Percentiles rank a stretch among this genome's conserved stretches.
Evolutionary conservation across 2,888 invertebrate species (phyloP).

Genomic region (Plagodis dolabraria): DNA sequence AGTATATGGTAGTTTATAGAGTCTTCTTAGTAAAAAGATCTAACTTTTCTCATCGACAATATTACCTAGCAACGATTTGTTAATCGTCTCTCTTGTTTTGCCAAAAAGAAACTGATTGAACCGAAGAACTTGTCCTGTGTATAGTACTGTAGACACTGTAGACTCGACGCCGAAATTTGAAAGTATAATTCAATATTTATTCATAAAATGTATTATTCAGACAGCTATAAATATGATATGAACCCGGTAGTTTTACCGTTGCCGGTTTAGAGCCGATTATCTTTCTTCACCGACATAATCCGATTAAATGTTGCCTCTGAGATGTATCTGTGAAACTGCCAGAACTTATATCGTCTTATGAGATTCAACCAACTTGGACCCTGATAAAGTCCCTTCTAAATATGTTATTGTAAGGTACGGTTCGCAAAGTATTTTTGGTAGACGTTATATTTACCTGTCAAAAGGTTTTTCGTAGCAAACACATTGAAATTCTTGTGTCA

Average conservation of each 20-base stretch:
- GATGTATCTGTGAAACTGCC: conserved; percentile 44
- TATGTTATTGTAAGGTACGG: conserved; percentile 27
- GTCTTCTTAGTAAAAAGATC: no score
- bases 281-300: conserved; percentile 61
- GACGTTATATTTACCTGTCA: background rate
- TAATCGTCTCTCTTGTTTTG: no score
- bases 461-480: conserved; percentile 11
- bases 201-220: conserved; percentile 27
- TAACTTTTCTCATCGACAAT: no score
- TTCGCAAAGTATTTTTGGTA: conserved; percentile 7
- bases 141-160: no score
- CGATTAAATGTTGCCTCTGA: conserved; percentile 57
- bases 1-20: no score
- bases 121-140: no score
- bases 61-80: no score
- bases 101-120: no score
- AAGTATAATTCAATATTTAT: background rate
- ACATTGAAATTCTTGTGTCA: conserved; percentile 24
- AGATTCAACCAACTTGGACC: conserved; percentile 28
- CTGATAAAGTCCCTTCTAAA: conserved; percentile 27
- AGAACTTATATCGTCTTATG: conserved; percentile 42
- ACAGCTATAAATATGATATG: conserved; percentile 27
- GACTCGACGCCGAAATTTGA: no score
- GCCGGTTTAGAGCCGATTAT: conserved; percentile 51
- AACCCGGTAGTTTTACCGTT: conserved; percentile 43